phyloP scores from a whole-genome alignment of 2,113 vertebrate genomes.

The Microcebus jonahi region DNA sequence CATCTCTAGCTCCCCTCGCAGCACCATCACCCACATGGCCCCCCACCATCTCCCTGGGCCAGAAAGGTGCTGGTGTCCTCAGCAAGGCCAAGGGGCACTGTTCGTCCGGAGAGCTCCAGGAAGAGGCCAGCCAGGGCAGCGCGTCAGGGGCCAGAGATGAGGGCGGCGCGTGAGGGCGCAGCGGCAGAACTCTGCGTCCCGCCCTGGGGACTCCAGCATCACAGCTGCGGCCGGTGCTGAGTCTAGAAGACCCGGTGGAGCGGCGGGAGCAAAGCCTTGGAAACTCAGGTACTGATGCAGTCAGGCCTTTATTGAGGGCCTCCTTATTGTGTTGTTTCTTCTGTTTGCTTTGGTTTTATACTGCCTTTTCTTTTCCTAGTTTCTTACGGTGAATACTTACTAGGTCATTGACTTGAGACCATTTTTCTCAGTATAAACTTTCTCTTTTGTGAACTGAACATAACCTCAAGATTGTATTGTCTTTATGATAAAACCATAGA shows the following conservation, averaged over 20 bases:
- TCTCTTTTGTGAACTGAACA: neutral
- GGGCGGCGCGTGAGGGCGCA: neutral
- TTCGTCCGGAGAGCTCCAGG: neutral
- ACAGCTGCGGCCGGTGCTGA: rapidly evolving
- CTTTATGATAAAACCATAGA: neutral
- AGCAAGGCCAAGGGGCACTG: neutral
- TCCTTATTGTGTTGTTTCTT: neutral
- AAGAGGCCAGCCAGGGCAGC: neutral
- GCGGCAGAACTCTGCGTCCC: neutral
- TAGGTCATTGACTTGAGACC: neutral
- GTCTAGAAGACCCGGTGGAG: rapidly evolving
- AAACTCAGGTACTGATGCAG: neutral
- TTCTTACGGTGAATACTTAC: neutral
- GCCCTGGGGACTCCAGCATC: neutral
- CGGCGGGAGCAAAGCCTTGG: neutral
- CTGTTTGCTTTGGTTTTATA: neutral
- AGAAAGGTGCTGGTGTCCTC: neutral
- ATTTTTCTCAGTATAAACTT: neutral
- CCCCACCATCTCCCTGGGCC: too few relatives aligned
- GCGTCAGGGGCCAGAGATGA: neutral
- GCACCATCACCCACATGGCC: neutral
- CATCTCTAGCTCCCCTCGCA: neutral
- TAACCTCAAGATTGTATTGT: neutral
- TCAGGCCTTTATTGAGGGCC: neutral
- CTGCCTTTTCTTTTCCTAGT: neutral